Percentiles rank a stretch among this genome's conserved stretches.
These are phyloP conservation scores for Sarotherodon lohbergeri DNA, from an alignment of 2,113 vertebrate genomes.

Conservation along the genomic window DNA sequence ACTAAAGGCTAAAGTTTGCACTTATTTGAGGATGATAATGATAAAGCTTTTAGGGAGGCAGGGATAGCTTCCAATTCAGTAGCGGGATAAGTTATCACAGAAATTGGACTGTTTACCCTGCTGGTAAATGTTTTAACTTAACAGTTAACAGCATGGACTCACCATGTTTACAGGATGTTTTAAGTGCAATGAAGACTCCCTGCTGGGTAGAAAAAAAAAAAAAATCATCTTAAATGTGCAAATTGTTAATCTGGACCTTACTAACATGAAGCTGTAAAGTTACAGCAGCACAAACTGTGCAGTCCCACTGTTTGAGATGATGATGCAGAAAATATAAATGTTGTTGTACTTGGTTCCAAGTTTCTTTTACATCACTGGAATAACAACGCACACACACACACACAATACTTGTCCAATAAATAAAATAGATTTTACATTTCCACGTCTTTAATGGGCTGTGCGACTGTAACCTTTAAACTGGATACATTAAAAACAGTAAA, in stretches of 20 bases:
- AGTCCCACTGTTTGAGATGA: neutral
- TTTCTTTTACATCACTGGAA: neutral
- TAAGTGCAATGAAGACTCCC: neutral
- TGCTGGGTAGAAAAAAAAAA: neutral
- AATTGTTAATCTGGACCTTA: neutral
- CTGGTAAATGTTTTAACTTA: neutral
- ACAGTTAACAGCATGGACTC: neutral
- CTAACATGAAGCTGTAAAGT: neutral
- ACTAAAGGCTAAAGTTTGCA: neutral
- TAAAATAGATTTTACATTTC: neutral
- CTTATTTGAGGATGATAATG: neutral
- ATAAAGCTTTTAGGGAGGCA: neutral
- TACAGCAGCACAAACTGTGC: neutral
- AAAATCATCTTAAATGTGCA: neutral
- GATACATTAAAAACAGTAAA: neutral
- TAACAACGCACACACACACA: accelerated
- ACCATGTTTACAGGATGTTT: accelerated
- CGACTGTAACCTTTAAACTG: accelerated
- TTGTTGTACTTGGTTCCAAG: neutral
- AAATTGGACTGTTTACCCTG: neutral
- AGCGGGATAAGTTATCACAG: accelerated
- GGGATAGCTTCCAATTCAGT: neutral
- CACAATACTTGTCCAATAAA: neutral
- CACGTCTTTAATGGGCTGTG: neutral
- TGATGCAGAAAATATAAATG: neutral